Evolutionary conservation across 1,140 invertebrate species (phyloP), one percentile per base, ranked within the genome.

Genomic region (Drosophila virilis): DNA sequence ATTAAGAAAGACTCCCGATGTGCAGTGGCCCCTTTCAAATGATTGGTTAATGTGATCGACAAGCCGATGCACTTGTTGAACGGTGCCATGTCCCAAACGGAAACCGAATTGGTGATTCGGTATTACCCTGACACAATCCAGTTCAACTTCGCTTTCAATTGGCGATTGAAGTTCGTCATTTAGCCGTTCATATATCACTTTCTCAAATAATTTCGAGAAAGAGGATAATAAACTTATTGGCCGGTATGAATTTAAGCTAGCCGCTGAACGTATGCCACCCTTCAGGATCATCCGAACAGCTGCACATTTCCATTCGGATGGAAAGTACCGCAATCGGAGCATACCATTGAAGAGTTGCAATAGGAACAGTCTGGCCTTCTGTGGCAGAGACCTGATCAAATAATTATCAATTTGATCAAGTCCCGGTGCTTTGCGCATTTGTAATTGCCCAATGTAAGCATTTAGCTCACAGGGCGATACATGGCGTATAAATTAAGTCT

Each of bases 81-180:
- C 12, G 1, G 17, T 28, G 8, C 15, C 12, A 5, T 48, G 45
- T 0, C 22, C 8, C 8, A 22, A 6, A 3, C 45, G 45, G 9
- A 48, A 48, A 28, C 45, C 45, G 1, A 48, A 48, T 28, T 48
- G 45, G 28, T 48, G 45, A 1, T 12, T 10, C 1, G 45, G 45
- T 6, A 48, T 48, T 5, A 48, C 22, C 22, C 5, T 28, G 6
- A 4, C 22, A 0, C 22, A 28, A 4, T 28, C 22, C 22, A 28
- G 22, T 0, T 4, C 6, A 0, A 0, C 1, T 6, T 9, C 17
- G 5, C 0, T 7, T 1, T 48, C 17, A 17, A 1, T 10, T 0
- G 45, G 45, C 1, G 22, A 28, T 28, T 10, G 9, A 0, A 48
- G 1, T 6, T 48, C 45, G 1, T 48, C 8, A 10, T 6, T 2